These are phyloP conservation scores for Coregonus sp. DNA, from an alignment of 2,797 vertebrate species.

Conservation along the genomic window DNA sequence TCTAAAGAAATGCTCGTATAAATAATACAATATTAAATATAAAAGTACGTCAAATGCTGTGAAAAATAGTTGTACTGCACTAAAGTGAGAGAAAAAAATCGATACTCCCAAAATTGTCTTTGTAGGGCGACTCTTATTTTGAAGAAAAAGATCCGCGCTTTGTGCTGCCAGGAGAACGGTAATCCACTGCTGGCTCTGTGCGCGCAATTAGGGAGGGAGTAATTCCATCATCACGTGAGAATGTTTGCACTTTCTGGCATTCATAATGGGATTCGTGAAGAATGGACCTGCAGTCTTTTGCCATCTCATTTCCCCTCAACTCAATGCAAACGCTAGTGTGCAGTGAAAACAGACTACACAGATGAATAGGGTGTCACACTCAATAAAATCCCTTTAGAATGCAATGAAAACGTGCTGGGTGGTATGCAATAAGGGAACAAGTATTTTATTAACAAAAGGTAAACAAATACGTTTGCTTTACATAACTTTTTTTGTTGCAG, in stretches of 20 bases:
- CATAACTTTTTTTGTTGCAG: too few relatives aligned
- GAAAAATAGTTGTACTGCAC: too few relatives aligned
- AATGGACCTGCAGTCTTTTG: constrained; percentile 1
- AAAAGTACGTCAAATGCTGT: too few relatives aligned
- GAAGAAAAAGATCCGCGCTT: too few relatives aligned
- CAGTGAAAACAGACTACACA: not conserved
- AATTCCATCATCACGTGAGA: constrained; percentile 72
- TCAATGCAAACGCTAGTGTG: not conserved
- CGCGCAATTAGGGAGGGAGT: constrained; percentile 53
- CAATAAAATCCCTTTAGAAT: not conserved
- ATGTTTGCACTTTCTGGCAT: constrained; percentile 69
- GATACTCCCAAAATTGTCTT: too few relatives aligned
- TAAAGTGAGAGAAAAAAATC: too few relatives aligned
- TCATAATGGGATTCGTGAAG: constrained; percentile 23
- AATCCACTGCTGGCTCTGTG: constrained; percentile 44
- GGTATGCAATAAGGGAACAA: not conserved
- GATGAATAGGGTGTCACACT: not conserved
- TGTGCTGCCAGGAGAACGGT: not conserved
- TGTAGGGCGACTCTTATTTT: too few relatives aligned
- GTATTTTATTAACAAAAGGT: too few relatives aligned
- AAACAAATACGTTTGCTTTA: too few relatives aligned
- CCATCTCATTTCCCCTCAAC: constrained; percentile 41
- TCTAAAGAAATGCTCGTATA: too few relatives aligned
- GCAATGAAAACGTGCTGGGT: not conserved
- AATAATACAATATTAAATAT: too few relatives aligned